phyloP scores from a whole-genome alignment of 1,140 invertebrate species.

The Phortica variegata region DNA sequence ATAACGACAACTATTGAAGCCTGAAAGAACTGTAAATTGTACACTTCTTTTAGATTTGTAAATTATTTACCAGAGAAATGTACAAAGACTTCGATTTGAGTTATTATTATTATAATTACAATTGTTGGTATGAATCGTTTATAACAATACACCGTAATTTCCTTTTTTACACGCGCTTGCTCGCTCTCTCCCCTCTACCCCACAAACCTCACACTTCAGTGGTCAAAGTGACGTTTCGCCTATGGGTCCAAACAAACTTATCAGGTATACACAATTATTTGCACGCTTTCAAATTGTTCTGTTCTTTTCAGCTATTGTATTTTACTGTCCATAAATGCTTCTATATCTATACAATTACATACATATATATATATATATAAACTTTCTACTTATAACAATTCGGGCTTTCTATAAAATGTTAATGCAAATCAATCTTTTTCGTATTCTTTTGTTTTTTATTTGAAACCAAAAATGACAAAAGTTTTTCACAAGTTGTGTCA shows the following conservation, averaged over 20 bases:
- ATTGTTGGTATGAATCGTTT: too few species aligned
- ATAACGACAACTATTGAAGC: too few species aligned
- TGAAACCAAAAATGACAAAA: conserved; percentile 22
- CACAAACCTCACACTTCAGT: conserved; percentile 45
- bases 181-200: conserved; percentile 12
- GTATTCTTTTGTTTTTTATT: conserved; percentile 36
- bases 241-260: conserved; percentile 56
- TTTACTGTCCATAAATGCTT: too few species aligned
- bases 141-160: conserved; percentile 23
- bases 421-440: conserved; percentile 16
- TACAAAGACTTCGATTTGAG: too few species aligned
- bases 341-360: conserved; percentile 24
- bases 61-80: too few species aligned
- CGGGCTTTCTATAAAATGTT: conserved; percentile 8
- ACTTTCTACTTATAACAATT: conserved; percentile 11
- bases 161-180: conserved; percentile 35
- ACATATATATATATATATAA: conserved; percentile 12
- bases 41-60: too few species aligned
- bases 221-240: conserved; percentile 50
- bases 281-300: conserved; percentile 42
- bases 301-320: too few species aligned
- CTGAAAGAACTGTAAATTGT: too few species aligned
- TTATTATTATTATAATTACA: too few species aligned
- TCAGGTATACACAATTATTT: conserved; percentile 44
- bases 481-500: conserved; percentile 56